Percentiles rank a stretch among this genome's conserved stretches.
Evolutionary conservation across 2,888 invertebrate genomes (phyloP).

Genomic region (Cepaea hortensis): DNA sequence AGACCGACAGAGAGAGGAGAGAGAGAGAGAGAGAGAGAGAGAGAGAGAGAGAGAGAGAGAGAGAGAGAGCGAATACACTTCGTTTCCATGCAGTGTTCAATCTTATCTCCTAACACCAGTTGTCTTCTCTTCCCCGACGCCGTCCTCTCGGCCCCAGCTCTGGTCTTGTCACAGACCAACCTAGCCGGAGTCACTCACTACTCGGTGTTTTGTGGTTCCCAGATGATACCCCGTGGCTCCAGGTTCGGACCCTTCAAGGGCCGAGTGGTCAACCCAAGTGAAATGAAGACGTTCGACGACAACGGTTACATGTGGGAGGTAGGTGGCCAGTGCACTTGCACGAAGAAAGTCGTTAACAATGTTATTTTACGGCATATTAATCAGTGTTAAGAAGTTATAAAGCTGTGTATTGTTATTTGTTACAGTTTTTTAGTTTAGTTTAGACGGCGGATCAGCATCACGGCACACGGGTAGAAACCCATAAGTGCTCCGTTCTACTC

Average conservation of each 20-base stretch:
- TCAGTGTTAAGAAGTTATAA: too few species aligned
- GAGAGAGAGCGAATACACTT: too few species aligned
- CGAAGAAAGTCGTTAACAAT: background rate
- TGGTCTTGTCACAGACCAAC: conserved; percentile 69
- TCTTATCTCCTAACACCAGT: background rate
- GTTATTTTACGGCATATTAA: too few species aligned
- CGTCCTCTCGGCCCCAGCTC: conserved; percentile 53
- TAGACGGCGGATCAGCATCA: too few species aligned
- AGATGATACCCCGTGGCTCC: conserved; percentile 70
- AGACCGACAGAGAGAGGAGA: too few species aligned
- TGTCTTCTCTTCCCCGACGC: background rate
- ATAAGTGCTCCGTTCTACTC: too few species aligned
- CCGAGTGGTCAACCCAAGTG: conserved; percentile 74
- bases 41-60: too few species aligned
- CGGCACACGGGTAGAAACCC: too few species aligned
- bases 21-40: too few species aligned
- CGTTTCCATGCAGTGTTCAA: background rate
- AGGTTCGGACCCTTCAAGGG: conserved; percentile 75
- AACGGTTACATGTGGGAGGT: conserved; percentile 77
- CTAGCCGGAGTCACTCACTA: conserved; percentile 72
- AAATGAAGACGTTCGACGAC: conserved; percentile 75
- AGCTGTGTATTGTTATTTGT: too few species aligned
- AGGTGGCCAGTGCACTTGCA: background rate
- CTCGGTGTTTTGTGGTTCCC: conserved; percentile 73
- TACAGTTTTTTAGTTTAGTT: too few species aligned